Evolutionary conservation across 1,140 invertebrate genomes (phyloP), one percentile per base, ranked within the genome.

Genomic region (Metopolophium dirhodum): DNA sequence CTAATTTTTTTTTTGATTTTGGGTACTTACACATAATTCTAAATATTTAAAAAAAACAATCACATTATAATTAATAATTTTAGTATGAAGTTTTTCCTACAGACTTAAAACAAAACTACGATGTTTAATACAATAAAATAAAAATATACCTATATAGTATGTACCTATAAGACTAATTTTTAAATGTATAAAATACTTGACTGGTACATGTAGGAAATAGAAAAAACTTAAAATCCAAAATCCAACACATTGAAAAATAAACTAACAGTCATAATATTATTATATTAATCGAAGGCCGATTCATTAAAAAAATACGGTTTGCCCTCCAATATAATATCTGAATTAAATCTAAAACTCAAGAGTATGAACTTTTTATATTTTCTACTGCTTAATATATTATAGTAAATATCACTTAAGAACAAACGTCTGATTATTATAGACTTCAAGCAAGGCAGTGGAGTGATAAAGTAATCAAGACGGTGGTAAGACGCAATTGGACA

Each of bases 371-470:
- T 68, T 68, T 68, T 68, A 14, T 77, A n/a, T 77, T 77, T 77
- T n/a, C 30, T 77, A 6, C n/a, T 77, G 1, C 18, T 77, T 77
- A 18, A 77, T 30, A 77, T n/a, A n/a, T n/a, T 7, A 77, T 77
- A 77, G 20, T 77, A n/a, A 68, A n/a, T 68, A 68, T 68, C 7
- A 77, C 4, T 77, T 77, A 77, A 30, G 6, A 35, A n/a, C 1
- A 18, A 77, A n/a, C n/a, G 6, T 77, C n/a, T 68, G 30, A 68
- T 89, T 45, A 23, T 85, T 85, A 26, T 93, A 98, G 98, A 94
- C 95, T 98, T 57, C 97, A 98, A 95, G 98, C 98, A 90, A 98
- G 99, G 95, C 97, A 99, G 95, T 99, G 99, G 98, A 99, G 98
- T 95, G 97, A 98, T 47, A 96, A 96, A 86, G 98, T 99, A 6